Evolutionary conservation across 2,797 vertebrate species (phyloP).

Genomic region (Protonibea diacanthus): DNA sequence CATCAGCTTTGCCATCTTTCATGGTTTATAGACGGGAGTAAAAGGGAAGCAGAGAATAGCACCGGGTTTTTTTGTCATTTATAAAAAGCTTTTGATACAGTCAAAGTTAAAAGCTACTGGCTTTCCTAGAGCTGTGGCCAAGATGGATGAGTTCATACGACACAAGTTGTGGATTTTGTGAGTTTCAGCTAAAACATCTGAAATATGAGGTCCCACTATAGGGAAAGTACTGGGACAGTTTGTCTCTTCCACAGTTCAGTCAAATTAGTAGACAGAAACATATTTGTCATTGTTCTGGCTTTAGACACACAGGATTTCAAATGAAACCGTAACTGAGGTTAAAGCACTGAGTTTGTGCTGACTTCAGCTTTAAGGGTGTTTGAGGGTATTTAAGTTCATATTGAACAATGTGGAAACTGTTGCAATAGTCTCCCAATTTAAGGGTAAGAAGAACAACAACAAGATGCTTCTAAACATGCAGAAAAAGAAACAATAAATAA

Average conservation of each 20-base stretch:
- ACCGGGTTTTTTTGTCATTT: neutral
- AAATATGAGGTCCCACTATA: neutral
- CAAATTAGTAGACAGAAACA: constrained; percentile 12
- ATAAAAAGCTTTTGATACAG: neutral
- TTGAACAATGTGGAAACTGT: neutral
- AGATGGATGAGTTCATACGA: constrained; percentile 16
- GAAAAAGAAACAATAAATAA: neutral
- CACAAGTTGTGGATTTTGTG: constrained; percentile 11
- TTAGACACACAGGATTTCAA: neutral
- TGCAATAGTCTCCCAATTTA: neutral
- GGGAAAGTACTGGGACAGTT: neutral
- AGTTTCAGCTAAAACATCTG: constrained; percentile 1
- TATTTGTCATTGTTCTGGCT: constrained; percentile 29
- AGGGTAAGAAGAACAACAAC: neutral
- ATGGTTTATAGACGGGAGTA: neutral
- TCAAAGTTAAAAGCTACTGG: neutral
- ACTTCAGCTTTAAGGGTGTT: constrained; percentile 8
- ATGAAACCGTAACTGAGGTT: constrained; percentile 5
- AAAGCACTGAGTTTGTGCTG: constrained; percentile 24
- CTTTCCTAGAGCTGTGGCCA: neutral
- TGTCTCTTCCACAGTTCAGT: constrained; percentile 1
- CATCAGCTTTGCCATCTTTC: constrained; percentile 2
- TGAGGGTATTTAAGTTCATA: neutral
- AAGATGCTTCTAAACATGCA: neutral
- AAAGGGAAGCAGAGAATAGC: neutral